Base-by-base conservation (phyloP, 2,113 vertebrate species). In the Camelus dromedarius region DNA sequence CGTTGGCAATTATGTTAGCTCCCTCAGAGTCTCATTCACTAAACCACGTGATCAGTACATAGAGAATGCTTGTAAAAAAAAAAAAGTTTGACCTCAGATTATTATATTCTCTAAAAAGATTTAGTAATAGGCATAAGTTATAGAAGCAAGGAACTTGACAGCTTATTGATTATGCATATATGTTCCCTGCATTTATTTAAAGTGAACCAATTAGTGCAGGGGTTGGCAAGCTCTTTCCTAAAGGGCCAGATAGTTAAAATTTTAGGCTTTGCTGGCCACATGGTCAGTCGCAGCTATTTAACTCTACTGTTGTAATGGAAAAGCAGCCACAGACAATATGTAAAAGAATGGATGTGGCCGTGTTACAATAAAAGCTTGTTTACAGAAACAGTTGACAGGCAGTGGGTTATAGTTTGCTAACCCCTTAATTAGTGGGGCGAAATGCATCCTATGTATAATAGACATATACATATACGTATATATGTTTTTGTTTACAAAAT, bases 21-120 rank as follows among this genome's bases (percentile, higher is more conserved):
- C 54, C 26, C 22, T 94, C 30, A 90, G 54, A 89, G 56, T 93
- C n/a, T 87, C 79, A 92, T 95, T 87, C 96, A 85, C 30, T 91
- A 67, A 93, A 72, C 28, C 32, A 60, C 76, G 48, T 76, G 42
- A 66, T 95, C 32, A 58, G 28, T 60, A 18, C 48, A 54, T 4
- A 95, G 93, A 91, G 42, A 96, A 95, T 86, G 30, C 52, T 92
- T 86, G 84, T 6, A 62, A 15, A 30, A 35, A 77, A 81, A 80
- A 88, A 87, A 42, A 85, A 81, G 54, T 75, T 87, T 91, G 58
- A 91, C n/a, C 10, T 95, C 42, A 83, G 19, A 84, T 30, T 73
- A 93, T 86, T 95, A 79, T 73, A 42, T 48, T 77, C 58, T 22
- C 22, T 96, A 93, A 93, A 93, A 94, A 64, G 72, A 56, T 82